These are phyloP conservation scores for Eupsilia transversa DNA, from an alignment of 2,888 invertebrate species.

Conservation along the genomic window DNA sequence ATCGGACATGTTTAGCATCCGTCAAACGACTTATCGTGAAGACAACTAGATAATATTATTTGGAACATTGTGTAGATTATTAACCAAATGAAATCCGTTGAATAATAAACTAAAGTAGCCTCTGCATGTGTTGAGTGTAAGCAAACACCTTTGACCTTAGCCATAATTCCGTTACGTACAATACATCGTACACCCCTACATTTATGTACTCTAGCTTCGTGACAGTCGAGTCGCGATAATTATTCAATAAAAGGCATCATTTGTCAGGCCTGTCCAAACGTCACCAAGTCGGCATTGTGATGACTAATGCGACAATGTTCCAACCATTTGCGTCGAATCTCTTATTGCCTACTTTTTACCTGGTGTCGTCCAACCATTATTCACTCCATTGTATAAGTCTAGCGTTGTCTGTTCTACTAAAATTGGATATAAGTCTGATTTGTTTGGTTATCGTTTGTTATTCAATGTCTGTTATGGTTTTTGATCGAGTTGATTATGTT, in stretches of 20 bases:
- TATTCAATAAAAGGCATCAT: conserved; percentile 89
- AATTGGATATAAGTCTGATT: conserved; percentile 74
- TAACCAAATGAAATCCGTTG: conserved; percentile 25
- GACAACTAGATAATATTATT: conserved; percentile 20
- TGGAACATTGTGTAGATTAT: conserved; percentile 5
- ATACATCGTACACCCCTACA: conserved; percentile 60
- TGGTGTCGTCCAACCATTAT: conserved; percentile 84
- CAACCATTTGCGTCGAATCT: conserved; percentile 84
- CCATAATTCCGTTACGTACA: conserved; percentile 32
- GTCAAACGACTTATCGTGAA: conserved; percentile 11
- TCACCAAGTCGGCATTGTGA: conserved; percentile 87
- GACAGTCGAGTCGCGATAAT: conserved; percentile 80
- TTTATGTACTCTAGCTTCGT: conserved; percentile 75
- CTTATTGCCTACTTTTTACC: conserved; percentile 88
- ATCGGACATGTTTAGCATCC: not conserved
- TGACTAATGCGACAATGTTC: conserved; percentile 87
- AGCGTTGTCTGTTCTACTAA: conserved; percentile 75
- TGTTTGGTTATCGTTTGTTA: conserved; percentile 66
- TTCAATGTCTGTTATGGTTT: conserved; percentile 60
- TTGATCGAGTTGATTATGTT: conserved; percentile 56
- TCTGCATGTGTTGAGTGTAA: conserved; percentile 24
- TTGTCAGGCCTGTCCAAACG: conserved; percentile 87
- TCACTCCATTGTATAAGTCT: conserved; percentile 83
- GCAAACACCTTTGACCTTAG: conserved; percentile 37
- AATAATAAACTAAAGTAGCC: conserved; percentile 28